Evolutionary conservation across 2,888 invertebrate genomes (phyloP), one percentile per base, ranked within the genome.

Genomic region (Mimas tiliae): DNA sequence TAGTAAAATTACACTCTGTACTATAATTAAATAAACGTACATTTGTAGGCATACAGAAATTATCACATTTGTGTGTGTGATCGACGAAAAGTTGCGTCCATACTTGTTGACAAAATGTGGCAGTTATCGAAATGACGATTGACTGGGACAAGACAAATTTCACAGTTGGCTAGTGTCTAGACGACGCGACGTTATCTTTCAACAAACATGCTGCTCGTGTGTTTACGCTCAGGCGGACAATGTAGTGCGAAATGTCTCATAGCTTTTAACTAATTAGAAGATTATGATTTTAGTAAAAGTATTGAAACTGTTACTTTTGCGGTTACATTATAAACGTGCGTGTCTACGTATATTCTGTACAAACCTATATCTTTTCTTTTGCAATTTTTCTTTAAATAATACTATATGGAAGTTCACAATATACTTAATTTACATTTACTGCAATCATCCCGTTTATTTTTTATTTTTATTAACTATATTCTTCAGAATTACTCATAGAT

Each of bases 121-220:
- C 70, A 34, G 55, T 47, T 21, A 27, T 9, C 21, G 16, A 21
- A 52, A 65, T 58, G 69, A 66, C 70, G 68, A 70, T 70, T 65
- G 67, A 67, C 67, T 67, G 70, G 67, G 66, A 70, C 50, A 50
- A 66, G 68, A 68, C 65, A 66, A 66, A 63, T 62, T 64, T 67
- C 64, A 69, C 69, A 72, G 69, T 86, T 83, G 83, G 80, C 71
- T 68, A 69, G 71, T 70, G 82, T 82, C 81, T 85, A 84, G 82
- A 84, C 81, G 66, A 72, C 74, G 74, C 81, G 66, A 72, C 74
- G 74, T 81, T 83, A 84, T 85, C 81, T 80, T 70, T 66, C 53
- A 68, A 66, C 52, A 64, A 70, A 65, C 68, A 65, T 65, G 70
- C 66, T 69, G 69, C 70, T 38, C 72, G 75, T 73, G 69, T 80